Evolutionary conservation across 2,888 invertebrate species (phyloP), one percentile per base, ranked within the genome.

Genomic region (Tipula unca): DNA sequence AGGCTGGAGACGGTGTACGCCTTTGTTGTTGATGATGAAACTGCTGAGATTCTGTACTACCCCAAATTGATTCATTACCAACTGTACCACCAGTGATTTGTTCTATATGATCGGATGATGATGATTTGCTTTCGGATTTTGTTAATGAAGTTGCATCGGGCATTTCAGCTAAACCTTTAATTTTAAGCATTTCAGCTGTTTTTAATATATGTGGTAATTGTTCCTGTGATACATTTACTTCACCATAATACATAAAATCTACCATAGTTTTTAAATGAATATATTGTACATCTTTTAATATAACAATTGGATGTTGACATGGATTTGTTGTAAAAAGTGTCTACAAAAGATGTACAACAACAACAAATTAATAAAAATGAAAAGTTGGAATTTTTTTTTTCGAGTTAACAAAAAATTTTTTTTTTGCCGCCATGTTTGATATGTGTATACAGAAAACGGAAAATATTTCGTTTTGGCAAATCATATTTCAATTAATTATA

Each of bases 221-320:
- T 88, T 97, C 96, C 89, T 97, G 96, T 1, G 96, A 96, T 36
- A 97, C 96, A 90, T 97, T 97, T 6, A 97, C 97, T 92, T 97
- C 97, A 0, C 97, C 97, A 88, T 96, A 96, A 90, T 97, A 97
- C 95, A 97, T 97, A 89, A 97, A 97, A 89, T 97, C 96, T 10
- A 97, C 96, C 93, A 97, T 95, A 35, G 95, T 96, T 89, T 95
- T 95, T 86, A 97, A 92, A 90, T 97, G 96, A 85, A 94, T 93
- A 89, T 95, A 97, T 88, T 95, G 95, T 10, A 97, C 96, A 92
- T 97, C 97, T 90, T 97, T 97, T 84, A 97, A 91, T 88, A 97
- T 97, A 85, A 97, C 96, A 88, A 97, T 97, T 4, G 97, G 97
- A 91, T 97, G 97, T 88, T 95, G 94, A 89, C 96, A 96, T 10